These are phyloP conservation scores for Equus przewalskii DNA, from an alignment of 2,113 vertebrate genomes.

Conservation along the genomic window DNA sequence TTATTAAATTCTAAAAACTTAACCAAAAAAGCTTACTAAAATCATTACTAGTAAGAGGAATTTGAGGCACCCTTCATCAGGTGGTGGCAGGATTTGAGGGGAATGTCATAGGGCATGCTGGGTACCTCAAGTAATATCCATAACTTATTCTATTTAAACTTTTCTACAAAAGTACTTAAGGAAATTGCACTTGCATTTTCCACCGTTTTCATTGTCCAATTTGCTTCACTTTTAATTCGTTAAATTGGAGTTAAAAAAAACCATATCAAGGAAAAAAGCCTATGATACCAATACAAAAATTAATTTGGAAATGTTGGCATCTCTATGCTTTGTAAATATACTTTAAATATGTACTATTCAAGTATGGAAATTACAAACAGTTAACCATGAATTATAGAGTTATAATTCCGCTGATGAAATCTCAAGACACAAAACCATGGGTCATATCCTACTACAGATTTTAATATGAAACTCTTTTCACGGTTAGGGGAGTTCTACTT, in stretches of 20 bases:
- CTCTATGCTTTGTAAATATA: not conserved
- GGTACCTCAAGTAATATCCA: not conserved
- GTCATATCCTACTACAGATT: conserved; percentile 29
- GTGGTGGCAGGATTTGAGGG: not conserved
- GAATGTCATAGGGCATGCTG: not conserved
- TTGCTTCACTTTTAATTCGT: not conserved
- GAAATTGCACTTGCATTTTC: not conserved
- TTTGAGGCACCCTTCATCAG: not conserved
- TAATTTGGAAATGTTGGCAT: conserved; percentile 39
- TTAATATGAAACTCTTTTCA: conserved; percentile 66
- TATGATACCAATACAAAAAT: not conserved
- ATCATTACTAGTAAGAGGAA: not conserved
- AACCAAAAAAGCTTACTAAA: conserved; percentile 27
- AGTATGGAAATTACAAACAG: not conserved
- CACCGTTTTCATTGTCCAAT: conserved; percentile 19
- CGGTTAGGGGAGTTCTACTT: conserved; percentile 32
- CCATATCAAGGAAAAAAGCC: not conserved
- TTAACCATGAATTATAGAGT: conserved; percentile 55
- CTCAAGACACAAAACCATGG: conserved; percentile 28
- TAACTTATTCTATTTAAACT: not conserved
- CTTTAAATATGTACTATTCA: conserved; percentile 1
- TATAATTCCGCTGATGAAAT: conserved; percentile 59
- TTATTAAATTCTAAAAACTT: not conserved
- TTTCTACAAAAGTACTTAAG: not conserved
- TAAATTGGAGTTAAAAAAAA: conserved; percentile 2